These are phyloP conservation scores for Leptopilina drosophilae DNA, from an alignment of 2,888 invertebrate species.

Conservation along the genomic window DNA sequence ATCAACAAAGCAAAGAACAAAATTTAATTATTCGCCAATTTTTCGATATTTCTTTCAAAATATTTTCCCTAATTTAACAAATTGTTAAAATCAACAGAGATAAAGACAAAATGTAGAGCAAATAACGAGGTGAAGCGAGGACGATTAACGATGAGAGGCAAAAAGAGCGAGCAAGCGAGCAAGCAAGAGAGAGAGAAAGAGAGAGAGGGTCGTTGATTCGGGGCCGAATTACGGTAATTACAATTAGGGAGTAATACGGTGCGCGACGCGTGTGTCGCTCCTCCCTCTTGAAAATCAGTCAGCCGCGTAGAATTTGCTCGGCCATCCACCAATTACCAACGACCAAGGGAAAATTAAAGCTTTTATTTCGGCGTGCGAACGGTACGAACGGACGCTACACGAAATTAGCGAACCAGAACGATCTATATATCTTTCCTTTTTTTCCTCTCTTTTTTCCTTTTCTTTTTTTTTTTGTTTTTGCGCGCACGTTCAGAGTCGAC, in stretches of 20 bases:
- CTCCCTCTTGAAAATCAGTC: constrained; percentile 40
- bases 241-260: constrained; percentile 38
- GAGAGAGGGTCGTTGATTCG: constrained; percentile 1
- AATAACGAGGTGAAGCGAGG: constrained; percentile 26
- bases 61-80: too few species aligned
- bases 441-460: too few species aligned
- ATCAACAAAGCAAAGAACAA: too few species aligned
- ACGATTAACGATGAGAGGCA: constrained; percentile 33
- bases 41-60: too few species aligned
- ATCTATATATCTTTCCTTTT: constrained; percentile 7
- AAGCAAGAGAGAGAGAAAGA: neutral
- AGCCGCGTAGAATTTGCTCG: constrained; percentile 10
- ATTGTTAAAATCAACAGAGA: neutral
- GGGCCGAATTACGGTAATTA: constrained; percentile 33
- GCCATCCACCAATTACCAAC: constrained; percentile 22
- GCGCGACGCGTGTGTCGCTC: constrained; percentile 35
- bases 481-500: constrained; percentile 5
- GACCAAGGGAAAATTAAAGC: constrained; percentile 31
- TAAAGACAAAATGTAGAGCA: constrained; percentile 8
- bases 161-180: neutral
- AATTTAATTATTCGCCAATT: too few species aligned
- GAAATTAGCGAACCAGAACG: constrained; percentile 30
- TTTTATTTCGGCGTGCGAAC: constrained; percentile 35
- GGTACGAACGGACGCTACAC: constrained; percentile 23
- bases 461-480: neutral